phyloP scores from a whole-genome alignment of 2,797 vertebrate genomes.

The Lepilemur ruficaudatus region DNA sequence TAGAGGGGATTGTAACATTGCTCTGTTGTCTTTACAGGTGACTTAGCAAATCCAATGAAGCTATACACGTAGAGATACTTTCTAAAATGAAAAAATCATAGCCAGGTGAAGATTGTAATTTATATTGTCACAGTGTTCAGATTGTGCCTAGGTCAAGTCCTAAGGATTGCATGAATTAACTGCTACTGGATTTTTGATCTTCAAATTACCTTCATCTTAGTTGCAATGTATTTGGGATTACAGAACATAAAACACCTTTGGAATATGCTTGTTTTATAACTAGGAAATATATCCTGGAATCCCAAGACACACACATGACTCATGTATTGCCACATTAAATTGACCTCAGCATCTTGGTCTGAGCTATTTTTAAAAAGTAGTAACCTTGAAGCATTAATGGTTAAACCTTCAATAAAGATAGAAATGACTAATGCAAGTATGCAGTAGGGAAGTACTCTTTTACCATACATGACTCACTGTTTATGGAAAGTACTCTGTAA shows the following conservation, averaged over 20 bases:
- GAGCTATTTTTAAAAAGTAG: constrained; percentile 32
- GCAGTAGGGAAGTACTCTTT: background rate
- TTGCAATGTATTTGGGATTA: background rate
- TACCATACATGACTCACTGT: background rate
- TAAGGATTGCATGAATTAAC: background rate
- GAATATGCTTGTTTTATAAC: background rate
- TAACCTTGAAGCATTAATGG: background rate
- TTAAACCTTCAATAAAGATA: constrained; percentile 22
- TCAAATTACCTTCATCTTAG: background rate
- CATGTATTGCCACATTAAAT: background rate
- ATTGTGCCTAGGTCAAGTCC: background rate
- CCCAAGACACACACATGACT: background rate
- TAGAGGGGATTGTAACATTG: background rate
- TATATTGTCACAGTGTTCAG: background rate
- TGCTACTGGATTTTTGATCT: background rate
- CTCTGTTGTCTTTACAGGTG: background rate
- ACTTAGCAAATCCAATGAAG: background rate
- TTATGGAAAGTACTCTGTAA: background rate
- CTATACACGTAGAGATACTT: accelerated
- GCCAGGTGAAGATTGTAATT: accelerated
- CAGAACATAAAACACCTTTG: background rate
- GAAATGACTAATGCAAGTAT: constrained; percentile 26
- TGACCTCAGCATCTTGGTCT: background rate
- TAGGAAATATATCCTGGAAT: background rate
- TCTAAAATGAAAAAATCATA: background rate